Evolutionary conservation across 1,140 invertebrate genomes (phyloP).

Genomic region (Radopholus similis): DNA sequence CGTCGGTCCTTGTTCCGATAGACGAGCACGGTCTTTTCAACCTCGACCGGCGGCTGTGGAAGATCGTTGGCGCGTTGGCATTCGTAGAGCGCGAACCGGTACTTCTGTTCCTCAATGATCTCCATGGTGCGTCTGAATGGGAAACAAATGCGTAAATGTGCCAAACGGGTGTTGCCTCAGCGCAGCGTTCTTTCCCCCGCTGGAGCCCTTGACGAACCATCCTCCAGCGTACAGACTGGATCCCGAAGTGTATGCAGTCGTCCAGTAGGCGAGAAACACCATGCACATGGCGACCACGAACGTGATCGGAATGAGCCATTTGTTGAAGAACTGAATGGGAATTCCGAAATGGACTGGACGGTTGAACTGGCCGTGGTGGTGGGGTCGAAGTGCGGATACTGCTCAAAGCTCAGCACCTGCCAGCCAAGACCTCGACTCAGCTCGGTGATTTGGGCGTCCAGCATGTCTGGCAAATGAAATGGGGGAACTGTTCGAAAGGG

Average conservation of each 20-base stretch:
- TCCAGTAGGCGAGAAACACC: slow-evolving; percentile 49
- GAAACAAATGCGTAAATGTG: too few species aligned
- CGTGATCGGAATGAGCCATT: slow-evolving; percentile 34
- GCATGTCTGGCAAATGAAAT: slow-evolving; percentile 31
- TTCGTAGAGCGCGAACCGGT: slow-evolving; percentile 28
- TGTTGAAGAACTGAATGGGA: slow-evolving; percentile 33
- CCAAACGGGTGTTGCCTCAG: too few species aligned
- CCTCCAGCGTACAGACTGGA: slow-evolving; percentile 35
- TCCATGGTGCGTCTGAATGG: slow-evolving; percentile 43
- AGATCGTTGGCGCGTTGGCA: too few species aligned
- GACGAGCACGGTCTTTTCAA: too few species aligned
- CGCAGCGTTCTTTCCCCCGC: slow-evolving; percentile 44
- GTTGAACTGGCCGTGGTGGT: slow-evolving; percentile 38
- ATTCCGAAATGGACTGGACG: neutral
- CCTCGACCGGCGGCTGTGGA: too few species aligned
- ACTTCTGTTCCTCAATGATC: slow-evolving; percentile 48
- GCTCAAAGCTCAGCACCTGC: slow-evolving; percentile 37
- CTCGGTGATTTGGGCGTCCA: slow-evolving; percentile 35
- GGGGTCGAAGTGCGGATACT: slow-evolving; percentile 45
- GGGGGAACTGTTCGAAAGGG: neutral
- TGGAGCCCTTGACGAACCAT: slow-evolving; percentile 44
- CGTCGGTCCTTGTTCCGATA: slow-evolving; percentile 37
- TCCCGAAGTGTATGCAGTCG: slow-evolving; percentile 30
- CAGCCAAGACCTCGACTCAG: slow-evolving; percentile 44
- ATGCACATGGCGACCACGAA: slow-evolving; percentile 37